Conservation (phyloP, 2,797 vertebrate genomes). For the Pseudomugil gertrudae region DNA sequence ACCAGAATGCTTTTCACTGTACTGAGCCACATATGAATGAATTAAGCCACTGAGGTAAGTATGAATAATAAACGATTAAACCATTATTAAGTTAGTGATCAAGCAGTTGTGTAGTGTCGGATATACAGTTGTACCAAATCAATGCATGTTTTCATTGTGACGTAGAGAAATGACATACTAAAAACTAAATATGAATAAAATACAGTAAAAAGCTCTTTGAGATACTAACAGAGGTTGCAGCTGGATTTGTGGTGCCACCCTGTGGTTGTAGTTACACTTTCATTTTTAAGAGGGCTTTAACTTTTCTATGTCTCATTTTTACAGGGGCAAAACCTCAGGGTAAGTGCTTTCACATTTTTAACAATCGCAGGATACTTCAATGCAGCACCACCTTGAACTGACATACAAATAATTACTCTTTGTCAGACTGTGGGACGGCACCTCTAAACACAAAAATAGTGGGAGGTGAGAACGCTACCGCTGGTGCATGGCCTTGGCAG, state of each 20-base stretch:
- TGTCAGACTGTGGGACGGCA: constrained; percentile 70
- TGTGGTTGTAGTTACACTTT: constrained; percentile 6
- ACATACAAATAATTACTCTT: neutral
- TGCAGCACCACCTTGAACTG: neutral
- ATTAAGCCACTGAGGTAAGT: too few species aligned
- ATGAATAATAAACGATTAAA: too few species aligned
- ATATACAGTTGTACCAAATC: too few species aligned
- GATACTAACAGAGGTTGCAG: neutral
- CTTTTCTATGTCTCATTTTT: constrained; percentile 22
- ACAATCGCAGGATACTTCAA: too few species aligned
- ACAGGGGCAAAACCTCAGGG: constrained; percentile 60
- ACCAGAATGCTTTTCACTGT: too few species aligned
- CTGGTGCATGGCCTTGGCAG: constrained; percentile 78
- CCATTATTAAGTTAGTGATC: too few species aligned
- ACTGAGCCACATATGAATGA: too few species aligned
- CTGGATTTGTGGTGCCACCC: constrained; percentile 3
- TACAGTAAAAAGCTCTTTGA: neutral
- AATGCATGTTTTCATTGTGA: too few species aligned
- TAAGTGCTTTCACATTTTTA: constrained; percentile 27
- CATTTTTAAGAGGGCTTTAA: neutral
- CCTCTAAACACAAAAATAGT: constrained; percentile 65
- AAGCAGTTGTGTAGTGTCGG: too few species aligned
- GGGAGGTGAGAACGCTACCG: constrained; percentile 54
- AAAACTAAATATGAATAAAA: too few species aligned
- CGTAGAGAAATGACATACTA: too few species aligned